These are phyloP conservation scores for Tribolium castaneum DNA, from an alignment of 1,140 invertebrate species.

Conservation along the genomic window DNA sequence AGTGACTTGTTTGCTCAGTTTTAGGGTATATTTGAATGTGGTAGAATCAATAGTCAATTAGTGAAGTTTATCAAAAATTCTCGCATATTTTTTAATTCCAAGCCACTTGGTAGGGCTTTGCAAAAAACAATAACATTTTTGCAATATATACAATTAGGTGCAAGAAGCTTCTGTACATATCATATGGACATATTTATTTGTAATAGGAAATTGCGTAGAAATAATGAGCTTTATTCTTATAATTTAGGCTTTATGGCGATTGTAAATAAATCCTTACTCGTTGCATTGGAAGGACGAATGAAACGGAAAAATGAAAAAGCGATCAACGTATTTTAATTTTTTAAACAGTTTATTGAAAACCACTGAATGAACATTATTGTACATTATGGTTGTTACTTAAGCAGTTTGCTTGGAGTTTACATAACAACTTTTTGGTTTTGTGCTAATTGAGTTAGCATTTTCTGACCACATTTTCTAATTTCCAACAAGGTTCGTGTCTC, in stretches of 20 bases:
- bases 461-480: slow-evolving; percentile 26
- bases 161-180: slow-evolving; percentile 28
- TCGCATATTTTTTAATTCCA: not conserved
- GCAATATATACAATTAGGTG: slow-evolving; percentile 10
- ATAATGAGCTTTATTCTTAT: slow-evolving; percentile 18
- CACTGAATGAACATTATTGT: not conserved
- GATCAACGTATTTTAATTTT: not conserved
- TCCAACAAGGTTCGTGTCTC: slow-evolving; percentile 27
- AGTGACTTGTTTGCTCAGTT: slow-evolving; percentile 30
- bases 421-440: slow-evolving; percentile 34
- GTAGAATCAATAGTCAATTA: slow-evolving; percentile 18
- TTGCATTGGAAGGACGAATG: not conserved
- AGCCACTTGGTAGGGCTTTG: not conserved
- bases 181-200: slow-evolving; percentile 21
- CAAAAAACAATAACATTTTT: slow-evolving; percentile 19
- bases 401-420: slow-evolving; percentile 12
- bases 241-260: slow-evolving; percentile 13
- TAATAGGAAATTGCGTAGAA: not conserved
- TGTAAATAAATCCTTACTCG: not conserved
- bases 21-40: slow-evolving; percentile 24
- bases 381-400: slow-evolving; percentile 15
- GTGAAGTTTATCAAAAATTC: slow-evolving; percentile 16
- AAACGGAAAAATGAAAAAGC: not conserved
- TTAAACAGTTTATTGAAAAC: not conserved
- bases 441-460: slow-evolving; percentile 32